Evolutionary conservation across 2,888 invertebrate genomes (phyloP).

Genomic region (Exephanes ischioxanthus): DNA sequence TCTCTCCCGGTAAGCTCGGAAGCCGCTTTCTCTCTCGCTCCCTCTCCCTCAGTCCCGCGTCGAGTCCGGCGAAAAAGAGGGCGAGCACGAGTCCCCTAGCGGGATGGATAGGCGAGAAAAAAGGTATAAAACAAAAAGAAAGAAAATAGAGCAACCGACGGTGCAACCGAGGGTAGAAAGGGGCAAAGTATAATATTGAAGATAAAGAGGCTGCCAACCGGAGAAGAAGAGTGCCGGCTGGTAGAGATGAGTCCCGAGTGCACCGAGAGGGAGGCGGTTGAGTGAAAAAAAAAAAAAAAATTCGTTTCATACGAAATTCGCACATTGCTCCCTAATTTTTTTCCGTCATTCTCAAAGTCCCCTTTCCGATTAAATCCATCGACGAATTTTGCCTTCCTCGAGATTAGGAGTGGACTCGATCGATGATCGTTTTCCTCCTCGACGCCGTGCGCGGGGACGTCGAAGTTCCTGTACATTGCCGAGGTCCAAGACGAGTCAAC

Average conservation of each 20-base stretch:
- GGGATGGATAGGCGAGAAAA: slow-evolving; percentile 55
- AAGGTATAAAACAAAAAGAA: slow-evolving; percentile 35
- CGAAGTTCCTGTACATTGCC: not conserved
- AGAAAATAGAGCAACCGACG: slow-evolving; percentile 34
- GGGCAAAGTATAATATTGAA: slow-evolving; percentile 41
- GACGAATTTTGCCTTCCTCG: too few relatives aligned
- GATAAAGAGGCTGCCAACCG: slow-evolving; percentile 46
- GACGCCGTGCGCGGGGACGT: not conserved
- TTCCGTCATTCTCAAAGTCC: too few relatives aligned
- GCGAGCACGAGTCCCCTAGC: slow-evolving; percentile 36
- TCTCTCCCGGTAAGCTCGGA: slow-evolving; percentile 50
- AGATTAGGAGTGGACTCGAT: not conserved
- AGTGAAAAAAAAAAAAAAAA: slow-evolving; percentile 17
- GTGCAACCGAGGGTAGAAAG: slow-evolving; percentile 32
- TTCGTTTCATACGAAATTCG: not conserved
- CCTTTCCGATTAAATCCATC: too few relatives aligned
- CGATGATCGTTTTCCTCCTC: not conserved
- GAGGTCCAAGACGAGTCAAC: not conserved
- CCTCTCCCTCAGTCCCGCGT: slow-evolving; percentile 12
- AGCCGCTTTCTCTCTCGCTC: slow-evolving; percentile 30
- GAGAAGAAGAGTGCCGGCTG: slow-evolving; percentile 24
- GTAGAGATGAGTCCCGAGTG: slow-evolving; percentile 43
- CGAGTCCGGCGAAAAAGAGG: slow-evolving; percentile 42
- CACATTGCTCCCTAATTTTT: too few relatives aligned
- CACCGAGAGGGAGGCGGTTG: not conserved